phyloP scores from a whole-genome alignment of 2,888 invertebrate species.

The Allacma fusca region DNA sequence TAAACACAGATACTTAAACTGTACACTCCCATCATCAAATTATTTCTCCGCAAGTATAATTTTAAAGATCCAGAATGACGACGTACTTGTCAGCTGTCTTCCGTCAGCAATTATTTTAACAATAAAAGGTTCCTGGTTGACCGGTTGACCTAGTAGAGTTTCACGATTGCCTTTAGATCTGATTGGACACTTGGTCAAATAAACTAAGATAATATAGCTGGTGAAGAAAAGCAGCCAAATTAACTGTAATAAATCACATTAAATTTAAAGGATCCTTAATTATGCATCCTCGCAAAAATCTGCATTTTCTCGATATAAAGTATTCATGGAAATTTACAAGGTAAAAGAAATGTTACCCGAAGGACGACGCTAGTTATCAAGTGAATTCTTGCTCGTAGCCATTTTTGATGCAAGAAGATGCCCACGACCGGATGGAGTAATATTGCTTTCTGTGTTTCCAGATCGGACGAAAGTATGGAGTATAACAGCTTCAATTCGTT shows the following conservation, averaged over 20 bases:
- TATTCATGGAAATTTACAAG: neutral
- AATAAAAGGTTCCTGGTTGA: too few species aligned
- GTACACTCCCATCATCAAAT: too few species aligned
- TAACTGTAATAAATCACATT: slow-evolving; percentile 30
- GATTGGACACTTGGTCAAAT: slow-evolving; percentile 55
- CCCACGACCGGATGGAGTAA: slow-evolving; percentile 55
- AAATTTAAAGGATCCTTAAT: too few species aligned
- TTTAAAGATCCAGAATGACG: too few species aligned
- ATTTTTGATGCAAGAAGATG: slow-evolving; percentile 57
- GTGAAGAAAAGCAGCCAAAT: slow-evolving; percentile 56
- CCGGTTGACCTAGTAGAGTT: too few species aligned
- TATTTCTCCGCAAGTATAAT: too few species aligned
- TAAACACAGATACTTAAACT: too few species aligned
- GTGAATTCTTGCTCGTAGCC: slow-evolving; percentile 53
- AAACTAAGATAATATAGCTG: slow-evolving; percentile 54
- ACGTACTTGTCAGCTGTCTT: too few species aligned
- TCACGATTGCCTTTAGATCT: too few species aligned
- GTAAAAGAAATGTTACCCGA: slow-evolving; percentile 48
- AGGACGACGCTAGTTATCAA: slow-evolving; percentile 50
- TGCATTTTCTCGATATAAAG: too few species aligned
- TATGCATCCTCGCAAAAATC: too few species aligned
- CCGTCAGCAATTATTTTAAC: too few species aligned
- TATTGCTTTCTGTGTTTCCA: slow-evolving; percentile 43
- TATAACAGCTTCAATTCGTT: slow-evolving; percentile 37
- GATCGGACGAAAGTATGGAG: slow-evolving; percentile 27